phyloP scores from a whole-genome alignment of 2,888 invertebrate species.

The Unio pictorum region DNA sequence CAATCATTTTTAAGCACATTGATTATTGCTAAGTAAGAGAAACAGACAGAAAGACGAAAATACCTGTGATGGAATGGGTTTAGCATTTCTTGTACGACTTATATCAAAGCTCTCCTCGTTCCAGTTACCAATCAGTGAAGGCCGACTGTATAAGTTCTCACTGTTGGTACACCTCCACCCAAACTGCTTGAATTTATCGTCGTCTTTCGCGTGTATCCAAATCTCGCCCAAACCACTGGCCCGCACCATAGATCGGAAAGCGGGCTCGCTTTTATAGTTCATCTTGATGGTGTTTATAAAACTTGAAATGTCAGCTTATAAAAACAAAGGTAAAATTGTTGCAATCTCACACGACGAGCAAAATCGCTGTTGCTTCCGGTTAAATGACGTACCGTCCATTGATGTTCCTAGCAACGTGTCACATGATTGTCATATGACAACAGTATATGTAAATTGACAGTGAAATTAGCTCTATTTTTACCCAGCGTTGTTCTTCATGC shows the following conservation, averaged over 20 bases:
- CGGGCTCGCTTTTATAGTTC: conserved; percentile 28
- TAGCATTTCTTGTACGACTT: conserved; percentile 48
- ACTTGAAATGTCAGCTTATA: too few species aligned
- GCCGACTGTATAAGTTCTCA: conserved; percentile 56
- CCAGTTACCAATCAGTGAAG: conserved; percentile 67
- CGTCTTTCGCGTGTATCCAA: conserved; percentile 61
- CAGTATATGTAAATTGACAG: too few species aligned
- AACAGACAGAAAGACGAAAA: not conserved
- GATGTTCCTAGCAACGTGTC: conserved; percentile 17
- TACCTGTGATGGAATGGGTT: conserved; percentile 67
- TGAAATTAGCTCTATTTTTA: too few species aligned
- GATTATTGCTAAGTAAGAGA: not conserved
- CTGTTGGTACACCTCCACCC: conserved; percentile 67
- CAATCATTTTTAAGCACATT: not conserved
- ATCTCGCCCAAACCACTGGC: conserved; percentile 61
- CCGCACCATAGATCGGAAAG: conserved; percentile 60
- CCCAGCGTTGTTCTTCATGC: too few species aligned
- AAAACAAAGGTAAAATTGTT: too few species aligned
- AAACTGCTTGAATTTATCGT: conserved; percentile 59
- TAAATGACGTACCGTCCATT: conserved; percentile 39
- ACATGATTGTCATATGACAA: conserved; percentile 24
- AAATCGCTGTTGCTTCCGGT: conserved; percentile 2
- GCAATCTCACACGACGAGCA: too few species aligned
- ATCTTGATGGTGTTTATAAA: too few species aligned
- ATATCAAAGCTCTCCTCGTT: conserved; percentile 66